Percentiles rank a stretch among this genome's conserved stretches.
Conservation (phyloP, 2,888 invertebrate species). For the Leptopterna dolabrata region DNA sequence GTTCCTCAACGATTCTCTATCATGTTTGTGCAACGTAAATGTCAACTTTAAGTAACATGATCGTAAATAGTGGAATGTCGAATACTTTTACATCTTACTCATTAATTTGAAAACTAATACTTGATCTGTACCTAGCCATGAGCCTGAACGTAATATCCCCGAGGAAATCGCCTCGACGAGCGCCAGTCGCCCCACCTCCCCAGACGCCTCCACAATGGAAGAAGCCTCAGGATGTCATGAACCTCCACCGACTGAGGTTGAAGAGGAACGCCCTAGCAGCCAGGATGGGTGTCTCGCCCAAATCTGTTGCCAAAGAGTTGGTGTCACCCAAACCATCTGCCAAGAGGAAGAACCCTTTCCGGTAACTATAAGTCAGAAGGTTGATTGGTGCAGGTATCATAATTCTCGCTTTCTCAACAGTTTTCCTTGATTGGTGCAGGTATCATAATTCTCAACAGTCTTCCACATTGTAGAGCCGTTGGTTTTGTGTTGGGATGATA, state of each 20-base stretch:
- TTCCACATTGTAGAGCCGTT: too few species aligned
- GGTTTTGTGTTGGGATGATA: too few species aligned
- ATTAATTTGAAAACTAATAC: too few species aligned
- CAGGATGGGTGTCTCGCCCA: conserved; percentile 67
- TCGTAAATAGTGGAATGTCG: too few species aligned
- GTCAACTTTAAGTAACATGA: too few species aligned
- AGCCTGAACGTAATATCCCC: conserved; percentile 41
- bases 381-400: too few species aligned
- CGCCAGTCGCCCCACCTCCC: conserved; percentile 37
- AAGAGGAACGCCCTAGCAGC: conserved; percentile 83
- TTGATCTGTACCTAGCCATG: background rate
- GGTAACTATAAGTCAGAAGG: conserved; percentile 58
- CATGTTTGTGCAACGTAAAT: too few species aligned
- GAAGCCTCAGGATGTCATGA: conserved; percentile 75
- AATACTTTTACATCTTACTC: too few species aligned
- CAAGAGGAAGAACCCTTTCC: conserved; percentile 62
- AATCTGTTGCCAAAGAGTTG: background rate
- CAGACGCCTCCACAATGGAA: conserved; percentile 68
- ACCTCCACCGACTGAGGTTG: conserved; percentile 79
- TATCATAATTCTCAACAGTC: too few species aligned
- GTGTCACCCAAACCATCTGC: background rate
- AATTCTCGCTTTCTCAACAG: too few species aligned
- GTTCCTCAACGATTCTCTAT: too few species aligned
- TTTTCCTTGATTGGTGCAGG: too few species aligned
- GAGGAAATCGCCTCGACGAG: conserved; percentile 36